Conservation (phyloP, 2,888 invertebrate genomes). For the Myopa testacea region DNA sequence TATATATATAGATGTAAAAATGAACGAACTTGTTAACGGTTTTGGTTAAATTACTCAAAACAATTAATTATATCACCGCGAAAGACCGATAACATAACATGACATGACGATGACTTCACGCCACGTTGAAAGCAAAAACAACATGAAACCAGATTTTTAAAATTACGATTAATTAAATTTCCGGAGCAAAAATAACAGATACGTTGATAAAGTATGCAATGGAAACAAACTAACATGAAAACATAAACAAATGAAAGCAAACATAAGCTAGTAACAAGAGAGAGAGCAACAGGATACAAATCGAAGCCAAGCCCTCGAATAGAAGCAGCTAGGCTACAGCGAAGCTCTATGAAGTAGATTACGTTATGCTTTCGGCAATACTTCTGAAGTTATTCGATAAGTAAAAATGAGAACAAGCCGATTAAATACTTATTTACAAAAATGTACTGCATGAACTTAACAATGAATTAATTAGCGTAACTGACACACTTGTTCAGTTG, state of each 20-base stretch:
- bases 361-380: too few relatives aligned
- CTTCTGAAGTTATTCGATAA: too few relatives aligned
- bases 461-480: too few relatives aligned
- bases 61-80: conserved; percentile 16
- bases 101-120: conserved; percentile 20
- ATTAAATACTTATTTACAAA: too few relatives aligned
- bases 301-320: not conserved
- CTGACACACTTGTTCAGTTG: too few relatives aligned
- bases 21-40: not conserved
- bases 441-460: too few relatives aligned
- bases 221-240: not conserved
- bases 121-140: not conserved
- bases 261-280: not conserved
- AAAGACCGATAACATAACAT: not conserved
- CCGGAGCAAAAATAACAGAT: conserved; percentile 2
- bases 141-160: conserved; percentile 18
- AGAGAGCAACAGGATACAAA: not conserved
- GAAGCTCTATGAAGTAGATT: not conserved
- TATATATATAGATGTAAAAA: too few relatives aligned
- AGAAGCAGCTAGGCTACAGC: too few relatives aligned
- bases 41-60: not conserved
- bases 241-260: conserved; percentile 4
- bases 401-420: too few relatives aligned
- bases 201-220: not conserved
- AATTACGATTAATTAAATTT: conserved; percentile 17